Base-by-base conservation (phyloP, 2,888 invertebrate species). In the Physocephala rufipes region DNA sequence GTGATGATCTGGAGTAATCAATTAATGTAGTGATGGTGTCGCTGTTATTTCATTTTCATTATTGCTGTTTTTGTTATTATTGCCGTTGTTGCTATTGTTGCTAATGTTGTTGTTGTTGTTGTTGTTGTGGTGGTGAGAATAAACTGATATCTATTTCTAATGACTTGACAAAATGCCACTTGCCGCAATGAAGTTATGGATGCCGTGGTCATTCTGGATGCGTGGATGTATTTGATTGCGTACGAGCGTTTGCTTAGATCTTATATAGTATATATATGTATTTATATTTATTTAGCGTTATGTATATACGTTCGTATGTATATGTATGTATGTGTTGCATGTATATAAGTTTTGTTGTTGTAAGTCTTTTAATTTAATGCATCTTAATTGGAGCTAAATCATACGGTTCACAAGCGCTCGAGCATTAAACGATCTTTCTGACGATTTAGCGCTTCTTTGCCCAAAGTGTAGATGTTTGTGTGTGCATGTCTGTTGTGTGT, bases 311-410 rank as follows among this genome's bases (percentile, higher is more conserved):
- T 53, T 28, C 62, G 67, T 65, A 58, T 65, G 64, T 55, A n/a
- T 49, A 36, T 65, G 64, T 47, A 45, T 47, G 26, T 63, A 15
- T 43, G 30, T 62, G 45, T n/a, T 62, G 62, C 51, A 15, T 16
- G 51, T 51, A 15, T 62, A 62, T 43, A 43, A n/a, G n/a, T n/a
- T n/a, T n/a, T n/a, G n/a, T 59, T 30, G 26, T 64, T 47, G 45
- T 43, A 66, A 66, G 66, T 66, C 66, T 66, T 66, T 55, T 66
- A 55, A 53, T 55, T 66, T 66, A 55, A 66, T 66, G 55, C 30
- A 66, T 66, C 51, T 66, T 43, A 66, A 55, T 66, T 55, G 66
- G 24, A 36, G 24, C 55, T 45, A 16, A 66, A 43, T 19, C 55
- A 19, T n/a, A n/a, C n/a, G n/a, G n/a, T 53, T 51, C 30, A 65